phyloP scores from a whole-genome alignment of 2,113 vertebrate genomes.

The Rhinichthys klamathensis region DNA sequence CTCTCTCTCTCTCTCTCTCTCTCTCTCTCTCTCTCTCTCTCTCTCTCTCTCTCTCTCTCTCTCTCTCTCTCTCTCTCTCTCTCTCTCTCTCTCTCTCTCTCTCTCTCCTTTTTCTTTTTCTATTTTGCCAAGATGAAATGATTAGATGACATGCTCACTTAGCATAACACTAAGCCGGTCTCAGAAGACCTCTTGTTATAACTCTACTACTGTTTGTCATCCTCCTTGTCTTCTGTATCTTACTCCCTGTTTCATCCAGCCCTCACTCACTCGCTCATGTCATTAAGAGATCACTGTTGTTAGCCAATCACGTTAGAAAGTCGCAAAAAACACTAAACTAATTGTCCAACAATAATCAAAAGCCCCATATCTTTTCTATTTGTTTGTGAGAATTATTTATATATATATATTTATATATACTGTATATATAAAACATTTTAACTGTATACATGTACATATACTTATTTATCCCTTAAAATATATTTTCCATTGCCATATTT shows the following conservation, averaged over 20 bases:
- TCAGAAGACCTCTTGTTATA: slow-evolving; percentile 45
- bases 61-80: not conserved
- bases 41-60: not conserved
- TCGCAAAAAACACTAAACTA: not conserved
- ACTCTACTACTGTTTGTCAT: not conserved
- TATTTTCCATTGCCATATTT: too few species aligned
- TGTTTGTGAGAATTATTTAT: too few species aligned
- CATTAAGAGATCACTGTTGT: slow-evolving; percentile 5
- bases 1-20: too few species aligned
- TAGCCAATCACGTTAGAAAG: not conserved
- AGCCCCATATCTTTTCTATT: too few species aligned
- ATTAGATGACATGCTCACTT: slow-evolving; percentile 68
- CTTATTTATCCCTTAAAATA: too few species aligned
- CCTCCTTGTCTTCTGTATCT: not conserved
- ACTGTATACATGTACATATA: too few species aligned
- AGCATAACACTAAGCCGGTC: slow-evolving; percentile 54
- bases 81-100: not conserved
- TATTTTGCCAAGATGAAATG: slow-evolving; percentile 29
- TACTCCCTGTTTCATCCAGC: not conserved
- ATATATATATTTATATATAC: too few species aligned
- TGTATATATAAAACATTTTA: too few species aligned
- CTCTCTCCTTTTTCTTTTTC: not conserved
- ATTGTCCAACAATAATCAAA: too few species aligned
- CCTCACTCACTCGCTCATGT: not conserved
- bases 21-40: not conserved